Conservation (phyloP, 2,888 invertebrate species). For the Rutpela maculata region DNA sequence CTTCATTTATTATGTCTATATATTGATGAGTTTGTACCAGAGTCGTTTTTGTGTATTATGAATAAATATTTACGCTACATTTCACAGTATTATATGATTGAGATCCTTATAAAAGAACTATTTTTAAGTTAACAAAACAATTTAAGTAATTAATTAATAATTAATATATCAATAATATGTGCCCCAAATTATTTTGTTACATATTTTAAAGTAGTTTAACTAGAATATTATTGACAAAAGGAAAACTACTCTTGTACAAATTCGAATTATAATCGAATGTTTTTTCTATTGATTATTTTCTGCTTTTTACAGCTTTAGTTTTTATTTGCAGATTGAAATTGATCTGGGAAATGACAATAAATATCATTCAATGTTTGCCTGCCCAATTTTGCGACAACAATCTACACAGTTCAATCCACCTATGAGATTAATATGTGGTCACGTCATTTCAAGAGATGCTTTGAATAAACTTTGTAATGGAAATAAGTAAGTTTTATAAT, state of each 20-base stretch:
- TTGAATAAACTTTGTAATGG: conserved; percentile 95
- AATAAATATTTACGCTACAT: no score
- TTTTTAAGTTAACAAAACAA: no score
- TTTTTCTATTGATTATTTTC: background rate
- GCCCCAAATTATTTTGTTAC: no score
- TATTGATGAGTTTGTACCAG: no score
- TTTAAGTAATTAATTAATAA: no score
- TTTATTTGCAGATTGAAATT: conserved; percentile 89
- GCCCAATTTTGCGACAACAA: conserved; percentile 98
- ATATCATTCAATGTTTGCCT: conserved; percentile 99
- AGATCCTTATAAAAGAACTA: no score
- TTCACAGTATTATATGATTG: no score
- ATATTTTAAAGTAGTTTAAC: no score
- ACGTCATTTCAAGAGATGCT: conserved; percentile 98
- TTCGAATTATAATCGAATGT: background rate
- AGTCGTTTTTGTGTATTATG: no score
- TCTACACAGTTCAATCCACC: conserved; percentile 97
- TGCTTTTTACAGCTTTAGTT: background rate
- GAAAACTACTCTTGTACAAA: background rate
- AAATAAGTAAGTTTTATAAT: conserved; percentile 83
- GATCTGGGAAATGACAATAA: conserved; percentile 93
- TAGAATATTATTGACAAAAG: no score
- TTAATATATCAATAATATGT: no score
- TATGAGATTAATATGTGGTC: conserved; percentile 97
- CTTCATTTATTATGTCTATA: no score